A percentile compares a stretch with the other conserved stretches of the same genome.
Evolutionary conservation across 2,113 vertebrate genomes (phyloP).

Genomic region (Apaloderma vittatum): DNA sequence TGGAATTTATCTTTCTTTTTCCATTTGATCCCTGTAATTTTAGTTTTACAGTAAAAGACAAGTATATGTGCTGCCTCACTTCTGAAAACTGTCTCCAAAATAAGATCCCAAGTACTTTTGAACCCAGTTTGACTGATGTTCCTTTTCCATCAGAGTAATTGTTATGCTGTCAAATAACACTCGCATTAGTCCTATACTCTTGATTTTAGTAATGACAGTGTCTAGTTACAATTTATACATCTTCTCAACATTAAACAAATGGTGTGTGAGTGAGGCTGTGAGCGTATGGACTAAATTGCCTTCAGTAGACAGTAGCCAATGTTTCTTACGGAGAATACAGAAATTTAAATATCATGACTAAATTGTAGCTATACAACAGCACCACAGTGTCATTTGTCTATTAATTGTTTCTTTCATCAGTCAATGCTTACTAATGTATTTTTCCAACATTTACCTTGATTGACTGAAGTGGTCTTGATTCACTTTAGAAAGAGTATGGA

Average conservation of each 20-base stretch:
- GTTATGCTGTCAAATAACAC: neutral
- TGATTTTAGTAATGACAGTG: neutral
- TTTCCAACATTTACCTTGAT: neutral
- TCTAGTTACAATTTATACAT: neutral
- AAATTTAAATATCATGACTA: neutral
- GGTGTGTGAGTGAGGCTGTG: accelerated
- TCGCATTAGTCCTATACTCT: neutral
- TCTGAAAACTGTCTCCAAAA: neutral
- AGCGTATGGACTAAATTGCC: neutral
- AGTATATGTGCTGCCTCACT: neutral
- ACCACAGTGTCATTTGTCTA: neutral
- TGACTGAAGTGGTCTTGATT: neutral
- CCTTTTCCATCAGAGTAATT: neutral
- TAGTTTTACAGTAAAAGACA: neutral
- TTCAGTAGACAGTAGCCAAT: neutral
- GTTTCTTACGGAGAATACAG: neutral
- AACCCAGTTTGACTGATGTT: neutral
- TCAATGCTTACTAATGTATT: neutral
- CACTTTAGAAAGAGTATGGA: neutral
- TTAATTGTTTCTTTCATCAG: neutral
- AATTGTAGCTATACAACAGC: neutral
- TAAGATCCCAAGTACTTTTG: neutral
- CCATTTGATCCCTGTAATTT: neutral
- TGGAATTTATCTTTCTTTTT: neutral
- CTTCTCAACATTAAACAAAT: neutral